Evolutionary conservation across 2,797 vertebrate species (phyloP).

Genomic region (Ctenopoma kingsleyae): DNA sequence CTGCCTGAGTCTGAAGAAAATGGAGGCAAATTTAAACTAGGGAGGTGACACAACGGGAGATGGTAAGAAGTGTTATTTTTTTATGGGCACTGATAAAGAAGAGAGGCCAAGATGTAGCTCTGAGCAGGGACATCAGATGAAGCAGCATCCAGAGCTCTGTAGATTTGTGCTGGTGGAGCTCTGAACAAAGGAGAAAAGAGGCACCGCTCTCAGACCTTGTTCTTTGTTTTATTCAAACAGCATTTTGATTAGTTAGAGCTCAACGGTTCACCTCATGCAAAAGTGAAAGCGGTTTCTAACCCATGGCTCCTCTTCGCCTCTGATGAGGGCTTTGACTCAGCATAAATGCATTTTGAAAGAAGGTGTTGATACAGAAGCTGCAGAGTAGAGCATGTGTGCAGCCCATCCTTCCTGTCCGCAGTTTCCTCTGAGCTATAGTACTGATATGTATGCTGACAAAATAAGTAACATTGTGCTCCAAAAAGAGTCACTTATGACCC

Average conservation of each 20-base stretch:
- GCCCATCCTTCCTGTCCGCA: neutral
- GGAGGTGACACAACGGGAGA: constrained; percentile 9
- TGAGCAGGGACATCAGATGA: neutral
- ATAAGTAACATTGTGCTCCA: constrained; percentile 7
- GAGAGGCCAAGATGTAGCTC: neutral
- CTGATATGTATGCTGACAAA: constrained; percentile 5
- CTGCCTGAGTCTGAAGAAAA: constrained; percentile 45
- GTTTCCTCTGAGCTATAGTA: neutral
- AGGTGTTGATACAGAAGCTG: neutral
- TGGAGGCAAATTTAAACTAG: constrained; percentile 23
- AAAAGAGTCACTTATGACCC: constrained; percentile 2
- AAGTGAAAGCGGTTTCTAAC: constrained; percentile 24
- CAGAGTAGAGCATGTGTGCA: neutral
- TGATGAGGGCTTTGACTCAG: constrained; percentile 13
- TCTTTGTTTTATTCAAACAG: constrained; percentile 25
- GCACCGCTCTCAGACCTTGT: constrained; percentile 26
- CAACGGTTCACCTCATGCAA: neutral
- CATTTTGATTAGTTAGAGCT: neutral
- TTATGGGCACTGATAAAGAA: neutral
- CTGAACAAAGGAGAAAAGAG: constrained; percentile 64
- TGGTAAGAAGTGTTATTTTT: neutral
- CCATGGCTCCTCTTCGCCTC: neutral
- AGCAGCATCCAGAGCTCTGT: neutral
- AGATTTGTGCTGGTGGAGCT: constrained; percentile 22
- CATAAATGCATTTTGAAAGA: neutral